Evolutionary conservation across 2,113 vertebrate genomes (phyloP).

Genomic region (Eulemur rufifrons): DNA sequence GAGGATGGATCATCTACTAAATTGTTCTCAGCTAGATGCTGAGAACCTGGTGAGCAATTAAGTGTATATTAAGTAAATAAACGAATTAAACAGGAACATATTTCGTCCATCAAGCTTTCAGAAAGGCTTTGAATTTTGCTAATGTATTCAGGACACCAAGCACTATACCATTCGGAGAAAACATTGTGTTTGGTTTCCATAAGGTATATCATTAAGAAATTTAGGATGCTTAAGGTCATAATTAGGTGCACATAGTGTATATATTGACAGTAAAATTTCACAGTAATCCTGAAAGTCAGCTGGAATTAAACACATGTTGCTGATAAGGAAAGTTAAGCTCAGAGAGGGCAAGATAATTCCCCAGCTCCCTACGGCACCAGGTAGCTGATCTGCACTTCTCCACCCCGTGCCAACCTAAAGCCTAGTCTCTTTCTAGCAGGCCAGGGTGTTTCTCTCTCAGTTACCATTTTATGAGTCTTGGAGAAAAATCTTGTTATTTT

Average conservation of each 20-base stretch:
- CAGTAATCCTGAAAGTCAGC: not conserved
- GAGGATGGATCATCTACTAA: not conserved
- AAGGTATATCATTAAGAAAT: not conserved
- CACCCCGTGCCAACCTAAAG: not conserved
- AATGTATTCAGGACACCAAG: not conserved
- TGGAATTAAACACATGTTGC: not conserved
- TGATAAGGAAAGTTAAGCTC: not conserved
- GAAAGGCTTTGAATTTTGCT: not conserved
- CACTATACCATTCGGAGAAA: not conserved
- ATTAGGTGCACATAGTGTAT: not conserved
- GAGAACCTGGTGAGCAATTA: not conserved
- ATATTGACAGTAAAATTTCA: not conserved
- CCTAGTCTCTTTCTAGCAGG: not conserved
- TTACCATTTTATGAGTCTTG: not conserved
- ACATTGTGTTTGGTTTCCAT: slow-evolving; percentile 2
- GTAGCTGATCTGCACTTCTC: not conserved
- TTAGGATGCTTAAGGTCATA: not conserved
- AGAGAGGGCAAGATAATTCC: not conserved
- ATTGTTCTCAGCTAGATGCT: not conserved
- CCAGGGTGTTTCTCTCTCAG: not conserved
- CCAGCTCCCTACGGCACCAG: not conserved
- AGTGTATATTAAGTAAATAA: slow-evolving; percentile 21
- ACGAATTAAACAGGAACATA: slow-evolving; percentile 18
- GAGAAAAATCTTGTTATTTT: slow-evolving; percentile 21
- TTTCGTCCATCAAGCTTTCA: not conserved